Conservation (phyloP, 2,888 invertebrate species). For the Yponomeuta sedellus region DNA sequence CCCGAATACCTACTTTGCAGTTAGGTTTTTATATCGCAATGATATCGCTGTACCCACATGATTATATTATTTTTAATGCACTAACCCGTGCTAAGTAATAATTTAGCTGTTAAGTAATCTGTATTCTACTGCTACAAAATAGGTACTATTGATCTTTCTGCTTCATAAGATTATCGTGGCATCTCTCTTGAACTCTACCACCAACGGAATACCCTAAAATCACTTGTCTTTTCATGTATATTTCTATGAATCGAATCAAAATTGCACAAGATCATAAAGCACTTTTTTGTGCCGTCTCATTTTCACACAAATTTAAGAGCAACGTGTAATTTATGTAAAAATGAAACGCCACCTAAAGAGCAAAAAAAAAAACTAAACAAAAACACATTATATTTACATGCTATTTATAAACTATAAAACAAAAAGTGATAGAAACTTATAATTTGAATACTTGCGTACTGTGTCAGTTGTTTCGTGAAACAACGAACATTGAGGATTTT, state of each 20-base stretch:
- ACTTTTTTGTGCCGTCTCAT: neutral
- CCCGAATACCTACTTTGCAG: too few relatives aligned
- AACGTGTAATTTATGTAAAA: neutral
- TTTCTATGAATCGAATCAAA: neutral
- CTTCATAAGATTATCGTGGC: neutral
- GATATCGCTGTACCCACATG: too few relatives aligned
- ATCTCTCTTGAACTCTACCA: neutral
- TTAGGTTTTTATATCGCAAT: too few relatives aligned
- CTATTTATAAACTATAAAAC: neutral
- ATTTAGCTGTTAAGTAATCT: too few relatives aligned
- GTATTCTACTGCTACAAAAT: too few relatives aligned
- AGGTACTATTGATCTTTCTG: neutral
- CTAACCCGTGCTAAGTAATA: too few relatives aligned
- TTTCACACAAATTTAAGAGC: neutral
- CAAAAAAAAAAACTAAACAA: neutral
- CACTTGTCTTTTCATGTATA: neutral
- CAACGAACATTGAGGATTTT: neutral
- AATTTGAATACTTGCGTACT: constrained; percentile 7
- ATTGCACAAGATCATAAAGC: neutral
- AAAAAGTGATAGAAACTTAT: constrained; percentile 4
- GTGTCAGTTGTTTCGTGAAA: neutral
- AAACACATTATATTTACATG: neutral
- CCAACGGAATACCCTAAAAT: neutral
- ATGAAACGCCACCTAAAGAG: neutral
- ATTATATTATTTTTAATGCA: too few relatives aligned